Percentiles rank a stretch among this genome's conserved stretches.
Conservation (phyloP, 92 coral and sea anemone genomes). For the Phenganax subtilis region DNA sequence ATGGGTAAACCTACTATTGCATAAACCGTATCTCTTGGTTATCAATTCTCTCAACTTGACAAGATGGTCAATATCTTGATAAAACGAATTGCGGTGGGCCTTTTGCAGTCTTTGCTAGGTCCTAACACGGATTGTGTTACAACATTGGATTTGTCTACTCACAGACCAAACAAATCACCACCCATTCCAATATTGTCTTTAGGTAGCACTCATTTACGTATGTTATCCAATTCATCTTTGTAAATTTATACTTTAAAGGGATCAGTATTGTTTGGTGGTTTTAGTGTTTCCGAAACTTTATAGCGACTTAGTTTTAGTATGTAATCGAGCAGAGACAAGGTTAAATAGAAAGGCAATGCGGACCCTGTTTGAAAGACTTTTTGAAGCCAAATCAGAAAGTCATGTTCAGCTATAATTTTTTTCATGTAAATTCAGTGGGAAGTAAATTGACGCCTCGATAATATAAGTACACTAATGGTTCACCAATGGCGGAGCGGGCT, state of each 20-base stretch:
- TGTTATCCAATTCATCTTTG: conserved; percentile 55
- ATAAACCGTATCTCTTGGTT: conserved; percentile 62
- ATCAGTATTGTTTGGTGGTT: background rate
- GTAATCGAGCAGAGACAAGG: no score
- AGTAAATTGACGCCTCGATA: background rate
- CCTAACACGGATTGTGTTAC: conserved; percentile 74
- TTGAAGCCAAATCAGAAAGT: background rate
- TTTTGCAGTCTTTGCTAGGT: conserved; percentile 61
- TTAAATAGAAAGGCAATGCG: no score
- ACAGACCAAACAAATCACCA: conserved; percentile 83
- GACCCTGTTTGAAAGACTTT: no score
- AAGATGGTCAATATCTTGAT: conserved; percentile 69
- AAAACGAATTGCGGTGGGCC: conserved; percentile 59
- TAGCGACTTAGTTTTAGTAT: no score
- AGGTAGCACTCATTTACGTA: conserved; percentile 51
- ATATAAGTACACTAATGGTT: no score
- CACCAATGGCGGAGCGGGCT: no score
- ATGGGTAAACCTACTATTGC: conserved; percentile 34
- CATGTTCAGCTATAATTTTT: background rate
- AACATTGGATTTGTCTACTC: conserved; percentile 70
- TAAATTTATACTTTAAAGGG: conserved; percentile 54
- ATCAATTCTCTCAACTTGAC: conserved; percentile 52
- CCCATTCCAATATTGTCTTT: conserved; percentile 72
- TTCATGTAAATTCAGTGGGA: background rate
- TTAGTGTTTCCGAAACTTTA: background rate